Base-by-base conservation (phyloP, 2,797 vertebrate species). In the Triplophysa yarkandensis region DNA sequence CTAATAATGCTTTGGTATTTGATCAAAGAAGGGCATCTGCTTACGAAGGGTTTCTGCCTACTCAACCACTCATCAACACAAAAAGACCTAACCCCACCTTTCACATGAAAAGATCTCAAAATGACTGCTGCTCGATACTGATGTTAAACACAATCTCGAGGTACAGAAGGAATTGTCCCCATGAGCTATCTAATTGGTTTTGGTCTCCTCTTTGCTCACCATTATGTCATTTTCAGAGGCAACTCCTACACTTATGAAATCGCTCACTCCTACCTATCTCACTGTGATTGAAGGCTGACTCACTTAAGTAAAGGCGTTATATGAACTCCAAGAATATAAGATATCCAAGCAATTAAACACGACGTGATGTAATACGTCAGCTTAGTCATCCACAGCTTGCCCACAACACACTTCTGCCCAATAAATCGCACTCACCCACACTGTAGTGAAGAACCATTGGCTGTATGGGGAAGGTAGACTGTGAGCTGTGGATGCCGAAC, bases 21-120 rank as follows among this genome's bases (percentile, higher is more conserved):
- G 67, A 74, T 74, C 39, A 71, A 67, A 68, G 48, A 46, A 55
- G 63, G 43, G 17, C 44, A 78, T 74, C 50, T 65, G 57, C 54
- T 78, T 74, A n/a, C n/a, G n/a, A n/a, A n/a, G n/a, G 70, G 74
- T 52, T 68, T 74, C 62, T 71, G 70, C 70, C 74, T 73, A 77
- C 78, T 72, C 71, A 66, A 52, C 63, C 64, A 44, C 14, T 65
- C 62, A 46, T 66, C 32, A 16, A 23, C 72, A 54, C 50, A 52
- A 28, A n/a, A 32, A 52, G 25, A 48, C 67, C 52, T 14, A 0
- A 32, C 44, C 6, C 27, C 17, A 30, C 41, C 34, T 57, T 36
- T 57, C 55, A 1, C 28, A 32, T 57, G 43, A 36, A 55, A 69
- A 48, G 34, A 28, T 2, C 7, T 10, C 46, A 30, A 34, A 74